Base-by-base conservation (phyloP, 2,797 vertebrate species). In the Dallia pectoralis region DNA sequence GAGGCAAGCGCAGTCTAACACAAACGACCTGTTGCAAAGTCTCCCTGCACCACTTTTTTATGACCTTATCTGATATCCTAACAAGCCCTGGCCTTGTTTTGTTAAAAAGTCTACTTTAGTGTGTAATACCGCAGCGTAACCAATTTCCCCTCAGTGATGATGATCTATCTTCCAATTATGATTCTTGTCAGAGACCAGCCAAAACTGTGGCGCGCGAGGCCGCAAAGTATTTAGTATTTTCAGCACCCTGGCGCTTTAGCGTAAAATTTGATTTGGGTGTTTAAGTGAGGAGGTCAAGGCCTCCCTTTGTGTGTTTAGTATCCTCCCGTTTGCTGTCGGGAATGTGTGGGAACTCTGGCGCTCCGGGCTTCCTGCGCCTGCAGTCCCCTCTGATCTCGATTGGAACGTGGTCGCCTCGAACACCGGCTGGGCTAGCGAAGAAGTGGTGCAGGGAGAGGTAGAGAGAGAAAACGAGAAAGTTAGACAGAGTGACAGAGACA, bases 181-280 rank as follows among this genome's bases (percentile, higher is more conserved):
- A 86, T 87, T 85, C 75, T 83, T 86, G 86, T 90, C 82, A 49
- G 72, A 82, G 82, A 69, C 18, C 15, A 69, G 44, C 85, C 82
- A 82, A 81, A 87, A 86, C 86, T 84, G 86, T 30, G 82, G 85
- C 6, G 36, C 36, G 5, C 36, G 9, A 9, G 36, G 36, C 36
- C 9, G 36, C 36, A 5, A 9, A 87, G 87, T 22, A 77, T 33
- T 27, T 80, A 82, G 69, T 65, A 81, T 78, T 85, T 84, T 83
- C 73, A 86, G 88, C 83, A 87, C 84, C 89, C 86, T 18, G 82
- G 84, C 71, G 88, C 86, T 90, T 90, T 87, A 89, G 89, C 87
- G 87, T 87, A 91, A 90, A 85, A 92, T 91, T 91, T 88, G 88
- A 91, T 91, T 92, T 89, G 88, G 83, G 88, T 89, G 87, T 92